Conservation (phyloP, 2,113 vertebrate species). For the Rhabdomys dilectus region DNA sequence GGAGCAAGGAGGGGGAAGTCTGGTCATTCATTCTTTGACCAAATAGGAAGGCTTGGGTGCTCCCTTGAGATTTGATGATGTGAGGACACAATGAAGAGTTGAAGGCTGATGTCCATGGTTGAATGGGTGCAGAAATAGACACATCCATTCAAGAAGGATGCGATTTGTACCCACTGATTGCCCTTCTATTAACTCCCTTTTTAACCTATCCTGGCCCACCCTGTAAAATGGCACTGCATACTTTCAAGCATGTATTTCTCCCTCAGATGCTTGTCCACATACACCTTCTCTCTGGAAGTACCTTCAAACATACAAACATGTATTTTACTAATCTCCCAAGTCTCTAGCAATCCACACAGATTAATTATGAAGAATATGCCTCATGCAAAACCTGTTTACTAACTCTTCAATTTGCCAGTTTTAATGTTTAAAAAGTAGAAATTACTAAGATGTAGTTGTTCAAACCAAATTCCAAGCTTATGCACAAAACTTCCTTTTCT, state of each 20-base stretch:
- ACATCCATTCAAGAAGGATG: neutral
- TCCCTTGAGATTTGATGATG: too few relatives aligned
- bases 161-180: neutral
- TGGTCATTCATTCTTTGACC: neutral
- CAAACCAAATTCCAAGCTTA: neutral
- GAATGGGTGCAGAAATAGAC: neutral
- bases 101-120: neutral
- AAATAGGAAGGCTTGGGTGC: neutral
- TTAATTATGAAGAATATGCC: neutral
- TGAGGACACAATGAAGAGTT: neutral
- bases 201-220: neutral
- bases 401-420: neutral
- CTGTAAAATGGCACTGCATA: neutral
- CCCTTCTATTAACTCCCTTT: neutral
- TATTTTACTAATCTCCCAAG: too few relatives aligned
- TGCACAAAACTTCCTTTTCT: neutral
- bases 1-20: neutral
- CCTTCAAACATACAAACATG: neutral
- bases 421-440: neutral
- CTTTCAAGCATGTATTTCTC: neutral
- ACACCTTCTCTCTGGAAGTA: neutral
- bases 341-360: neutral
- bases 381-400: neutral
- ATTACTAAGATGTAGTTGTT: neutral
- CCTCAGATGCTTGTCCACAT: neutral